These are phyloP conservation scores for Halcyon chelicuti DNA, from an alignment of 2,797 vertebrate species.

Conservation along the genomic window DNA sequence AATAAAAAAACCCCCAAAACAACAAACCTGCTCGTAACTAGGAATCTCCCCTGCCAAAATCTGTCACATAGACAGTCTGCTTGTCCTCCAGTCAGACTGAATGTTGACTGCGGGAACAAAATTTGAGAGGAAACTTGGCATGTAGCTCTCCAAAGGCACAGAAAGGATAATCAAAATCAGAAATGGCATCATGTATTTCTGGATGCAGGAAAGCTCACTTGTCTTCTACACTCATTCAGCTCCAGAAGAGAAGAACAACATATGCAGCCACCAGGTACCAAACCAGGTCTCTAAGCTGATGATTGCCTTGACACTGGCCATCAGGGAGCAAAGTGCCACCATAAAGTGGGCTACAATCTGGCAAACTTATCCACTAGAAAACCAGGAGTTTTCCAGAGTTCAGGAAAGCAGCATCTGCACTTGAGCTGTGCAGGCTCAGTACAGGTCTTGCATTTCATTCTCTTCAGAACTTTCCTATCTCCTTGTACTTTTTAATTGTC, in stretches of 20 bases:
- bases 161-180: not conserved
- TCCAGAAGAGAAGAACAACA: not conserved
- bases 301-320: not conserved
- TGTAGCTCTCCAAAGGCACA: not conserved
- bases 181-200: not conserved
- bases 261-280: not conserved
- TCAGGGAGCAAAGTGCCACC: not conserved
- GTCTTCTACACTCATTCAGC: not conserved
- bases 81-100: not conserved
- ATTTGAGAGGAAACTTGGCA: not conserved
- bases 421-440: not conserved
- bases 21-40: not conserved
- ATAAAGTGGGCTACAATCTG: not conserved
- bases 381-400: not conserved
- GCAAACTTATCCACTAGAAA: not conserved
- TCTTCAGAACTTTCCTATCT: not conserved
- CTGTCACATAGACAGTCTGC: not conserved
- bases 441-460: not conserved
- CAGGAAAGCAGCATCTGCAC: not conserved
- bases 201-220: not conserved
- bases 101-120: not conserved
- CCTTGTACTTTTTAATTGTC: not conserved
- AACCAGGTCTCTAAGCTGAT: not conserved
- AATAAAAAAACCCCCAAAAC: no score
- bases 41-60: not conserved